Conservation (phyloP, 2,113 vertebrate genomes). For the Dipodomys stephensi region DNA sequence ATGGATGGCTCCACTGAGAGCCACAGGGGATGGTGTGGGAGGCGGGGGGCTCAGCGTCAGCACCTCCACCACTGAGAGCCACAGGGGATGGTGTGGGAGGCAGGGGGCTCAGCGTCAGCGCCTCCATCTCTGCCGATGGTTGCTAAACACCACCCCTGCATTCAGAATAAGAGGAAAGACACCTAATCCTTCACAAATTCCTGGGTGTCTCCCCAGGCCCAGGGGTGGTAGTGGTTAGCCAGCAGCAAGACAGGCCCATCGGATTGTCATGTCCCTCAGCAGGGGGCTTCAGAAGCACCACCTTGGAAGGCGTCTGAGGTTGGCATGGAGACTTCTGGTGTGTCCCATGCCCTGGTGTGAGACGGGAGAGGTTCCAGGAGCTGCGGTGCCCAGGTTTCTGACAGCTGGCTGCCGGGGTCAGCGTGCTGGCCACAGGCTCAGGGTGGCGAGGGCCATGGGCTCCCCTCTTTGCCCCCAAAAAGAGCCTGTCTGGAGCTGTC, state of each 20-base stretch:
- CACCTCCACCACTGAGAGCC: neutral
- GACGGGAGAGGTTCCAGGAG: neutral
- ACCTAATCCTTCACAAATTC: neutral
- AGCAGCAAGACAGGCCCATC: neutral
- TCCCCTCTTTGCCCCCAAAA: too few relatives aligned
- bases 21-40: fast-evolving
- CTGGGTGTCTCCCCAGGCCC: neutral
- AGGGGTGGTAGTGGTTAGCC: fast-evolving
- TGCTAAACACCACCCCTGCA: neutral
- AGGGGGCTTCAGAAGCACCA: fast-evolving
- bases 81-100: fast-evolving
- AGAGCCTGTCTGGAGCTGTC: fast-evolving
- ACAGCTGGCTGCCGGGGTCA: fast-evolving
- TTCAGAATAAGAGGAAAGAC: neutral
- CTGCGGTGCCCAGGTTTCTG: neutral
- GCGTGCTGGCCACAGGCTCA: fast-evolving
- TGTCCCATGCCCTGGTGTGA: neutral
- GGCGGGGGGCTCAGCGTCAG: fast-evolving
- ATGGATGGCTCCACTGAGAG: neutral
- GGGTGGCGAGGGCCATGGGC: fast-evolving
- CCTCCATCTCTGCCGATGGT: neutral
- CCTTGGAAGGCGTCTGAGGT: neutral
- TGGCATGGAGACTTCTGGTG: neutral
- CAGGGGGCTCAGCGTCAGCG: fast-evolving
- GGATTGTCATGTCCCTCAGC: neutral